Evolutionary conservation across 2,888 invertebrate species (phyloP).

Genomic region (Chironomus tentans): DNA sequence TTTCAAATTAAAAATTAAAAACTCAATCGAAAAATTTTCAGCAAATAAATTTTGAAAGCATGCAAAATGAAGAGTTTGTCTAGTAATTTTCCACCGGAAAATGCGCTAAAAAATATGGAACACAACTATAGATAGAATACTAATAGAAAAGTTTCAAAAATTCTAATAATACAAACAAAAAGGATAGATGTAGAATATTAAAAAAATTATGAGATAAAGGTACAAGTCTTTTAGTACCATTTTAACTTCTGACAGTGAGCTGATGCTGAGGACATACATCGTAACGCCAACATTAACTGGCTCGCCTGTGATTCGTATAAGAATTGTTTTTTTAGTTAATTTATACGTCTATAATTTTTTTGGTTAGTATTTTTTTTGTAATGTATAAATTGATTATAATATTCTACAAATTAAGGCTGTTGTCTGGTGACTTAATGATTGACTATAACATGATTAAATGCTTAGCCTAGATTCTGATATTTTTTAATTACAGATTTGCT

Average conservation of each 20-base stretch:
- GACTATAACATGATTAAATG: too few species aligned
- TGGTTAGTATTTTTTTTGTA: not conserved
- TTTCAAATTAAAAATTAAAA: too few species aligned
- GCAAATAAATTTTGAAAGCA: too few species aligned
- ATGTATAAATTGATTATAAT: not conserved
- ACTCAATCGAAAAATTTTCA: too few species aligned
- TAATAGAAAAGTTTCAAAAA: not conserved
- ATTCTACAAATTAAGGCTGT: too few species aligned
- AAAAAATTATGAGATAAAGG: not conserved
- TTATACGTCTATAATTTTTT: not conserved
- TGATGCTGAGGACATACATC: conserved; percentile 97
- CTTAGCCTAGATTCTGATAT: too few species aligned
- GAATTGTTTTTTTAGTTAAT: not conserved
- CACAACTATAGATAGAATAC: not conserved
- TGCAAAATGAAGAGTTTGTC: too few species aligned
- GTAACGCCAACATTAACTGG: conserved; percentile 97
- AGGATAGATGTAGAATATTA: not conserved
- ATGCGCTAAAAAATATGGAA: not conserved
- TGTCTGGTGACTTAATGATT: too few species aligned
- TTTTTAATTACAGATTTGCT: too few species aligned
- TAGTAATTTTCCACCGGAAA: not conserved
- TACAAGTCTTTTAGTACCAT: conserved; percentile 59
- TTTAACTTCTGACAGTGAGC: conserved; percentile 96
- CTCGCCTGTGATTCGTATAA: conserved; percentile 57
- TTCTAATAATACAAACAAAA: not conserved